These are phyloP conservation scores for Tinamus major DNA, from an alignment of 2,797 vertebrate species.

Conservation along the genomic window DNA sequence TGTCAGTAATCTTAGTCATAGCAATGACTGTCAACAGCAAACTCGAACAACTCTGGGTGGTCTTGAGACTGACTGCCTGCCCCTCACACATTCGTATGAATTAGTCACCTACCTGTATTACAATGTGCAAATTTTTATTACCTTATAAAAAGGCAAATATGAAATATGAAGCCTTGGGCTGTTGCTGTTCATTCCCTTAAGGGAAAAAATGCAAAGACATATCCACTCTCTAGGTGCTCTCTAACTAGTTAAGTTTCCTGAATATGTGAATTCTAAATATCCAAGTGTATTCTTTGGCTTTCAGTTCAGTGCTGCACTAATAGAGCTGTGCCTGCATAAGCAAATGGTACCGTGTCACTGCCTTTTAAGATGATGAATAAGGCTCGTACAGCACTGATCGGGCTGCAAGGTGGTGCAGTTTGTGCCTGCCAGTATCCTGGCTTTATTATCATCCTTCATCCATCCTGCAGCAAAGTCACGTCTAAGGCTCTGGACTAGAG, in stretches of 20 bases:
- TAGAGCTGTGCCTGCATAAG: neutral
- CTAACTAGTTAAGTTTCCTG: slow-evolving; percentile 16
- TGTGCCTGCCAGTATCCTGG: neutral
- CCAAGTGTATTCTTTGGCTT: neutral
- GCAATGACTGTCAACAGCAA: slow-evolving; percentile 1
- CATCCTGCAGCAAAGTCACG: slow-evolving; percentile 30
- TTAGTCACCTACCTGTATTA: slow-evolving; percentile 32
- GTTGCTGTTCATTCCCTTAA: neutral
- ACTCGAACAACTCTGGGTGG: slow-evolving; percentile 30
- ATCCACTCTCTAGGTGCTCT: neutral
- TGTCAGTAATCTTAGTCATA: slow-evolving; percentile 12
- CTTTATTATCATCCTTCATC: neutral
- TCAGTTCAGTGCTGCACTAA: neutral
- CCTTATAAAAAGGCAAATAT: neutral
- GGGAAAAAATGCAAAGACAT: neutral
- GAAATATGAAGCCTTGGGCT: slow-evolving; percentile 24
- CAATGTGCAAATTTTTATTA: neutral
- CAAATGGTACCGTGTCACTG: neutral
- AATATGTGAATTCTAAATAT: slow-evolving; percentile 25
- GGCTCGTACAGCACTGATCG: neutral
- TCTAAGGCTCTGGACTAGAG: neutral
- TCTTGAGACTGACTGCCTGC: neutral
- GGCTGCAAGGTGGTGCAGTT: neutral
- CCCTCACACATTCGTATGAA: neutral
- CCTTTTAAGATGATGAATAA: slow-evolving; percentile 14